phyloP scores from a whole-genome alignment of 2,797 vertebrate genomes.

The Vireo griseus region DNA sequence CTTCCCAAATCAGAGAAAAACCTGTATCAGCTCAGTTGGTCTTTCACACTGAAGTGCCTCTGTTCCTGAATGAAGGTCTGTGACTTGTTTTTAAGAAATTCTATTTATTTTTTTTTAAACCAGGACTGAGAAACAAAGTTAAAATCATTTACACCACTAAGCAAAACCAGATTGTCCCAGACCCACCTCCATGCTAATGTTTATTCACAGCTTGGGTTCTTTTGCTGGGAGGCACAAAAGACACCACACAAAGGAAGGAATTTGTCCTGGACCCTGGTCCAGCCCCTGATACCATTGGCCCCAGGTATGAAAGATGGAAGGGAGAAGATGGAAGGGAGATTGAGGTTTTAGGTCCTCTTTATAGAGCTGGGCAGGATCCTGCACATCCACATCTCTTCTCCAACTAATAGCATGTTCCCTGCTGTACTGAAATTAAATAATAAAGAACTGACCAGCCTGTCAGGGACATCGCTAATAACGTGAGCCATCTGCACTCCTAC shows the following conservation, averaged over 20 bases:
- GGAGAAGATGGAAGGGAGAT: neutral
- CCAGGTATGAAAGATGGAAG: neutral
- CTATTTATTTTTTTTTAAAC: neutral
- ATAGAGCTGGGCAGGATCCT: neutral
- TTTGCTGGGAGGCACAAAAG: neutral
- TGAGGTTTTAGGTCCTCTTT: neutral
- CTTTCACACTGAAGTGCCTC: neutral
- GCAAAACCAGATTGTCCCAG: neutral
- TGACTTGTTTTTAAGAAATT: neutral
- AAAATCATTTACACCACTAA: neutral
- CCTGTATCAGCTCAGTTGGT: neutral
- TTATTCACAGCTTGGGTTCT: neutral
- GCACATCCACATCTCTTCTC: neutral
- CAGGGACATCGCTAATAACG: neutral
- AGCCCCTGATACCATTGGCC: neutral
- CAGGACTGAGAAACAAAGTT: neutral
- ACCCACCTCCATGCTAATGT: neutral
- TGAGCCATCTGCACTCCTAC: constrained; percentile 5
- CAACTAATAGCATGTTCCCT: neutral
- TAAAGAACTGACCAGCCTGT: neutral
- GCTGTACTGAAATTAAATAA: neutral
- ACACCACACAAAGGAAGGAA: neutral
- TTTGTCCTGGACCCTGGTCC: neutral
- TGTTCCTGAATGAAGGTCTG: neutral
- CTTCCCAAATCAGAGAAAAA: neutral